These are phyloP conservation scores for Dexiosoma caninum DNA, from an alignment of 2,888 invertebrate species.

Conservation along the genomic window DNA sequence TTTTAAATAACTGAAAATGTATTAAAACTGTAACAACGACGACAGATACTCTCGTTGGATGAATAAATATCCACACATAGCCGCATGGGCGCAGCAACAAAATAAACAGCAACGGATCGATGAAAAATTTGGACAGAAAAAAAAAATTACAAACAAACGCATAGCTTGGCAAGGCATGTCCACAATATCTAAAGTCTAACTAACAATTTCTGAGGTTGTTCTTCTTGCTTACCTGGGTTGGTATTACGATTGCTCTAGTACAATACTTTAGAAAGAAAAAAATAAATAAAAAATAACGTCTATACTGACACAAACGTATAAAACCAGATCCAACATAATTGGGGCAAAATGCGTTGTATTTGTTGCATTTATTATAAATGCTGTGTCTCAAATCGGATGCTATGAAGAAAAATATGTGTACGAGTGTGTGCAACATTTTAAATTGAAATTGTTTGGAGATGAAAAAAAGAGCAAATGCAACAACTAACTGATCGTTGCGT, in stretches of 20 bases:
- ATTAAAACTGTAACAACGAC: constrained; percentile 61
- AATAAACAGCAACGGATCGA: constrained; percentile 6
- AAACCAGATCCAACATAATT: constrained; percentile 65
- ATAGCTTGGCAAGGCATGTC: constrained; percentile 57
- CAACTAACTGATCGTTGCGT: constrained; percentile 58
- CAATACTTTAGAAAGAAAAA: constrained; percentile 47
- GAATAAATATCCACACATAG: constrained; percentile 50
- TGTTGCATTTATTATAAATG: constrained; percentile 50
- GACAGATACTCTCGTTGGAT: constrained; percentile 54
- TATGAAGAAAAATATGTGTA: constrained; percentile 42
- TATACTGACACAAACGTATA: constrained; percentile 33
- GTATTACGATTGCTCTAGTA: constrained; percentile 53
- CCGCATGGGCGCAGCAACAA: not conserved
- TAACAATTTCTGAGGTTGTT: constrained; percentile 56
- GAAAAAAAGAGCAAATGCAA: constrained; percentile 41
- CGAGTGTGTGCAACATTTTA: constrained; percentile 54
- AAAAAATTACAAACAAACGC: constrained; percentile 51
- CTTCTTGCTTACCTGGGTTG: constrained; percentile 60
- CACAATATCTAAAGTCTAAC: constrained; percentile 50
- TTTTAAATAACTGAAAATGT: constrained; percentile 56
- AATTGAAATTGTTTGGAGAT: constrained; percentile 60
- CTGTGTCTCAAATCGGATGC: constrained; percentile 60
- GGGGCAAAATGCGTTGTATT: constrained; percentile 65
- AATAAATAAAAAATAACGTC: constrained; percentile 18
- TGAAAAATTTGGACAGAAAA: constrained; percentile 2